Evolutionary conservation across 2,888 invertebrate species (phyloP).

Genomic region (Eilema caniola): DNA sequence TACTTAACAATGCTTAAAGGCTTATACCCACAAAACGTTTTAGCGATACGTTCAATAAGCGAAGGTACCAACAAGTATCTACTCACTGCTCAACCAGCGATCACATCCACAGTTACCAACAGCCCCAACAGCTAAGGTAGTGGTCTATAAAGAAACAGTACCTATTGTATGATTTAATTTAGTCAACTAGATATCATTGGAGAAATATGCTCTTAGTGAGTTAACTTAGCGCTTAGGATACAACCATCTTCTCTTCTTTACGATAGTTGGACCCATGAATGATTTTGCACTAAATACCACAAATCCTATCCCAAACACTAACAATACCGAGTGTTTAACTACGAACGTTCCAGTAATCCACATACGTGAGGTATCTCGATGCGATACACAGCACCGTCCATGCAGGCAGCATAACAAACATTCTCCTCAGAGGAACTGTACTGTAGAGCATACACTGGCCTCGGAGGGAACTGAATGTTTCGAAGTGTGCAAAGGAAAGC

Average conservation of each 20-base stretch:
- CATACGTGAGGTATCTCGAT: conserved; percentile 77
- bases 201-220: not conserved
- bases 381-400: conserved; percentile 75
- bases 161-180: not conserved
- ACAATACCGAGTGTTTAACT: not conserved
- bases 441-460: conserved; percentile 74
- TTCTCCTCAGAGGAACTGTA: conserved; percentile 72
- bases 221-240: too few species aligned
- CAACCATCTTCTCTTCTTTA: too few species aligned
- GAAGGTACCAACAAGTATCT: too few species aligned
- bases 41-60: too few species aligned
- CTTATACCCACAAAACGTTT: too few species aligned
- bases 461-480: conserved; percentile 79
- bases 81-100: too few species aligned
- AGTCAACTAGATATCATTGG: not conserved
- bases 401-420: conserved; percentile 78
- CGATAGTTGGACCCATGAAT: not conserved
- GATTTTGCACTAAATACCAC: not conserved
- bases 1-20: too few species aligned
- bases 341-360: conserved; percentile 16
- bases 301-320: not conserved
- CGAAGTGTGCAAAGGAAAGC: conserved; percentile 73
- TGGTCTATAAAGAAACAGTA: too few species aligned
- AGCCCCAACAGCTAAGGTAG: too few species aligned
- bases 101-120: too few species aligned